Percentiles rank a stretch among this genome's conserved stretches.
These are phyloP conservation scores for Gyrodactylus salaris DNA, from an alignment of 1,140 invertebrate species.

Conservation along the genomic window DNA sequence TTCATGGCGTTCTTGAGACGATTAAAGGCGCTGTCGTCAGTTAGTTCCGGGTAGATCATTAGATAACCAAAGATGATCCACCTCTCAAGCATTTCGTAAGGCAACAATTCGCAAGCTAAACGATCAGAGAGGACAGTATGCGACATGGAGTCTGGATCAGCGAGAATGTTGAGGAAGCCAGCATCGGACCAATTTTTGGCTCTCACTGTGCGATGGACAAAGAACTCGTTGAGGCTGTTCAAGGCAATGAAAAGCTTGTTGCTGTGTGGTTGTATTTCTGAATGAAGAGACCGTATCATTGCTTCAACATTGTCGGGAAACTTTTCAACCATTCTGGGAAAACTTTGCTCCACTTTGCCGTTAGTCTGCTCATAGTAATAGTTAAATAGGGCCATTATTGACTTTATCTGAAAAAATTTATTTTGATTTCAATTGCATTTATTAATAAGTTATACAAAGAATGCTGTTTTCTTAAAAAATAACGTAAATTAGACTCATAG, in stretches of 20 bases:
- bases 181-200: background rate
- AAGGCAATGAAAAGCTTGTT: background rate
- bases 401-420: no score
- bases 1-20: conserved; percentile 63
- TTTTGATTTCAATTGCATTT: no score
- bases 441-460: no score
- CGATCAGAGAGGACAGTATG: background rate
- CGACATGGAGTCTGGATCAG: background rate
- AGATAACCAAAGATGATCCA: conserved; percentile 3
- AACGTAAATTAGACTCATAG: no score
- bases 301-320: conserved; percentile 63
- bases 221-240: background rate
- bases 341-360: conserved; percentile 49
- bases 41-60: background rate
- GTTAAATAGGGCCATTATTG: conserved; percentile 76
- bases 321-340: conserved; percentile 70
- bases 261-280: background rate
- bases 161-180: background rate
- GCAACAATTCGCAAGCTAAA: conserved; percentile 6
- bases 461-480: no score
- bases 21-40: conserved; percentile 23
- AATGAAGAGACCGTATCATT: background rate
- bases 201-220: background rate
- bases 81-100: conserved; percentile 8
- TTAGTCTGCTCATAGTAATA: conserved; percentile 80